These are phyloP conservation scores for Phortica okadai DNA, from an alignment of 2,888 invertebrate genomes.

Conservation along the genomic window DNA sequence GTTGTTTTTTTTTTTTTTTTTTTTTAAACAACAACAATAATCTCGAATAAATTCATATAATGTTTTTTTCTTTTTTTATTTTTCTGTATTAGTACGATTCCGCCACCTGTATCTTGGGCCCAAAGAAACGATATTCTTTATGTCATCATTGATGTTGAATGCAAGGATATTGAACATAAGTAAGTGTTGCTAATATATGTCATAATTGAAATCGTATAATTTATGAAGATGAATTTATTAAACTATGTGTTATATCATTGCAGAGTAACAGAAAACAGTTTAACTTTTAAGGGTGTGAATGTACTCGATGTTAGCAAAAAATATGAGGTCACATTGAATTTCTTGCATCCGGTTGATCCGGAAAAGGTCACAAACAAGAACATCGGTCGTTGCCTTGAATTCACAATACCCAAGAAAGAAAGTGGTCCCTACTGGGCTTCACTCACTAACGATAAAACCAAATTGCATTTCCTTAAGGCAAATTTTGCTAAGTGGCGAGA, in stretches of 20 bases:
- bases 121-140: constrained; percentile 89
- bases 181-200: constrained; percentile 74
- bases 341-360: constrained; percentile 88
- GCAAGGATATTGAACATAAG: constrained; percentile 89
- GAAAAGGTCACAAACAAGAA: constrained; percentile 85
- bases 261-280: constrained; percentile 83
- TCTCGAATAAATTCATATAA: background rate
- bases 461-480: constrained; percentile 96
- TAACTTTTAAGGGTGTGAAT: constrained; percentile 88
- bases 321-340: constrained; percentile 91
- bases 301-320: constrained; percentile 90
- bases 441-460: constrained; percentile 90
- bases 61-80: too few species aligned
- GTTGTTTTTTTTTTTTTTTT: constrained; percentile 30
- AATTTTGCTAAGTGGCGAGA: constrained; percentile 99
- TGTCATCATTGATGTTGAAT: constrained; percentile 94
- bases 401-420: constrained; percentile 83
- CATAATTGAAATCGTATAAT: background rate
- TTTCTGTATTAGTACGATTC: constrained; percentile 71
- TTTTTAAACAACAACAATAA: background rate
- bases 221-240: background rate
- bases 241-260: background rate
- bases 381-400: constrained; percentile 86
- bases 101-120: constrained; percentile 95
- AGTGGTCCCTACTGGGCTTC: constrained; percentile 91